Evolutionary conservation across 2,797 vertebrate species (phyloP), one percentile per base, ranked within the genome.

Genomic region (Cynodonichthys magdalenae): DNA sequence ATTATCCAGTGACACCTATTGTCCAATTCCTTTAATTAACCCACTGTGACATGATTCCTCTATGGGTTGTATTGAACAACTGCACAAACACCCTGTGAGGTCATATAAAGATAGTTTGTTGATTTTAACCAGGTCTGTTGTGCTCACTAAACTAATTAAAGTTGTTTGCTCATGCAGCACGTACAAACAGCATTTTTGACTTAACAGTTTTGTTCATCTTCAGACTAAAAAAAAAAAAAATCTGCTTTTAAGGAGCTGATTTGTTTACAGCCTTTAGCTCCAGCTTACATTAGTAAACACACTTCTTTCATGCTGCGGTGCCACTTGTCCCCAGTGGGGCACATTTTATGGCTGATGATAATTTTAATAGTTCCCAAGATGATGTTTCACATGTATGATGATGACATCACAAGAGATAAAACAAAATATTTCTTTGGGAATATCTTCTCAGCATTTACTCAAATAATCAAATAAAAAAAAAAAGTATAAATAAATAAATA

Each of bases 321-420:
- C 52, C 55, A 50, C 47, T 65, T 34, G 49, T 53, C 24, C 41
- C 55, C 51, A 3, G 3, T 31, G 55, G 68, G 61, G 54, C 27
- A 51, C 66, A 80, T 67, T 78, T 79, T 72, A 80, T 39, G 56
- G 74, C 74, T 74, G 55, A 73, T 82, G 75, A 79, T 80, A 36
- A 59, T 75, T 83, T 77, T 74, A 77, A 84, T 80, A 48, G 59
- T 63, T 79, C 72, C 68, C 61, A 53, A 48, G 75, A 79, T 83
- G 64, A 75, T 53, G 56, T 75, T 57, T 69, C 66, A 60, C 64
- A 71, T 77, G 46, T 75, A 20, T 66, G 69, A 60, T 1, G 19
- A 63, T 59, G 49, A 66, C 66, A 68, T 63, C 58, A 63, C 63
- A 41, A 58, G 44, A 66, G 50, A 71, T 74, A 41, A 34, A 6